Conservation (phyloP, 2,888 invertebrate species). For the Metopia argyrocephala region DNA sequence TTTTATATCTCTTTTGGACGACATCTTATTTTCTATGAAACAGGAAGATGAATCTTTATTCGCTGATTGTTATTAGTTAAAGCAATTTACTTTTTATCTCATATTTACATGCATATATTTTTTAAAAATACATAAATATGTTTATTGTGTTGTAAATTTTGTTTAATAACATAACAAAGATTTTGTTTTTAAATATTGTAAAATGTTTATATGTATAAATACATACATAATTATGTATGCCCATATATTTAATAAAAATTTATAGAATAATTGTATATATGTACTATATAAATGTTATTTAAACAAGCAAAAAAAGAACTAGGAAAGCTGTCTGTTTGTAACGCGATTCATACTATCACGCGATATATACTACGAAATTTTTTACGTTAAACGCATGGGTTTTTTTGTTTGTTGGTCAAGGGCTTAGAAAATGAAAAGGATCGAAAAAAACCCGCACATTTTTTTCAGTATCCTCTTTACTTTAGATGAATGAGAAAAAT, state of each 20-base stretch:
- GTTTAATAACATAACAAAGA: conserved; percentile 1
- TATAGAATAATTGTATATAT: background rate
- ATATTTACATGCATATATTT: background rate
- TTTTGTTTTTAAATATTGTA: background rate
- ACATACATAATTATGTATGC: background rate
- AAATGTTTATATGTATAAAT: background rate
- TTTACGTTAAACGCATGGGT: no score
- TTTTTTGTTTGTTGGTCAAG: no score
- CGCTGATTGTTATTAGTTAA: conserved; percentile 73
- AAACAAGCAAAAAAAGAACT: no score
- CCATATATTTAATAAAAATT: background rate
- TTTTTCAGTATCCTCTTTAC: no score
- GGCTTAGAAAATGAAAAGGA: no score
- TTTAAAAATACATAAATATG: background rate
- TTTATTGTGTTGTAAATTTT: background rate
- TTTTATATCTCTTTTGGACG: conserved; percentile 86
- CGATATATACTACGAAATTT: no score
- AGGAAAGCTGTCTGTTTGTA: no score
- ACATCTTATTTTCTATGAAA: conserved; percentile 79
- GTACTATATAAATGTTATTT: no score
- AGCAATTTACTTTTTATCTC: background rate
- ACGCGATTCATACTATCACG: no score
- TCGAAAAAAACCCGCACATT: no score
- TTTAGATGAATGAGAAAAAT: no score
- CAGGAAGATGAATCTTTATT: conserved; percentile 68